phyloP scores from a whole-genome alignment of 2,797 vertebrate genomes.

The Lutjanus campechanus region DNA sequence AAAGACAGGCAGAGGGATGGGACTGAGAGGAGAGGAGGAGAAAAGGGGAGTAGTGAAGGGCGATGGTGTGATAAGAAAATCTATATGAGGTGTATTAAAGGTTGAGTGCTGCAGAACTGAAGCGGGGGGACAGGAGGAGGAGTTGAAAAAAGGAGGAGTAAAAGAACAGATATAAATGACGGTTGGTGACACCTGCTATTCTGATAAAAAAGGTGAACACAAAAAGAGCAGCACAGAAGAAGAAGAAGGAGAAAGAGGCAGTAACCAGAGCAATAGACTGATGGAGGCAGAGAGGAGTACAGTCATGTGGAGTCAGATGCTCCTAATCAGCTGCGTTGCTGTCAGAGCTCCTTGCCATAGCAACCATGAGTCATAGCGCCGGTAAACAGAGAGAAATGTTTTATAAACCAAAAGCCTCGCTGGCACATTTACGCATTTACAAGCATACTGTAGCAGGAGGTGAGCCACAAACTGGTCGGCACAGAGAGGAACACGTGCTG shows the following conservation, averaged over 20 bases:
- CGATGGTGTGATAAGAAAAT: constrained; percentile 30
- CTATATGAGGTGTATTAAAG: constrained; percentile 10
- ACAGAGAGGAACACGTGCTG: constrained; percentile 15
- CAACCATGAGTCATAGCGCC: constrained; percentile 76
- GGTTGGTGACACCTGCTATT: neutral
- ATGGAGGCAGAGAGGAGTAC: constrained; percentile 37
- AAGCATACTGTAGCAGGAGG: constrained; percentile 15
- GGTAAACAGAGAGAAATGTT: constrained; percentile 62
- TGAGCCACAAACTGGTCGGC: constrained; percentile 5
- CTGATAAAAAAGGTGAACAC: neutral
- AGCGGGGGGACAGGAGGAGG: neutral
- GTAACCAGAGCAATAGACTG: neutral
- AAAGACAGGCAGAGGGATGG: constrained; percentile 25
- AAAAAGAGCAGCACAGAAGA: neutral
- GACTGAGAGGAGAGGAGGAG: constrained; percentile 38
- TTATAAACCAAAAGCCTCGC: constrained; percentile 38
- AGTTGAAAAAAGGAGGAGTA: neutral
- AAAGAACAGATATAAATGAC: neutral
- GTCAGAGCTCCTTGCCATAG: constrained; percentile 73
- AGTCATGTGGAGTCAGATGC: constrained; percentile 75
- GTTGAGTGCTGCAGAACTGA: constrained; percentile 3
- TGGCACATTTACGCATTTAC: constrained; percentile 44
- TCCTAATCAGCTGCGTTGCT: constrained; percentile 72
- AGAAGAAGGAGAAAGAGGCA: neutral
- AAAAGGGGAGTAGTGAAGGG: constrained; percentile 10